phyloP scores from a whole-genome alignment of 2,888 invertebrate genomes.

The Himalopsyche tibetana region DNA sequence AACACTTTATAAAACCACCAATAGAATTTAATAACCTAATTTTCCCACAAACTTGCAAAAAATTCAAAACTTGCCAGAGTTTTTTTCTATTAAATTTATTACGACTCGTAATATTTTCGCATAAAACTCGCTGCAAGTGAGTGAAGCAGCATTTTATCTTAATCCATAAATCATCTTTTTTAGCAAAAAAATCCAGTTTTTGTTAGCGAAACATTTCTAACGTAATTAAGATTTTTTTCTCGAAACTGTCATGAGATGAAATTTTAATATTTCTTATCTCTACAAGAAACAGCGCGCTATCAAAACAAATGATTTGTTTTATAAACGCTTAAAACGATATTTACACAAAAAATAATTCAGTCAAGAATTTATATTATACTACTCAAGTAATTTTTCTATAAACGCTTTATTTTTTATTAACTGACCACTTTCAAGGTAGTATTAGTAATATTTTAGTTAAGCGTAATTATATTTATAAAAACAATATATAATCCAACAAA shows the following conservation, averaged over 20 bases:
- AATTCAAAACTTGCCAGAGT: not conserved
- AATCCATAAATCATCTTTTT: constrained; percentile 33
- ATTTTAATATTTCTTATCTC: constrained; percentile 11
- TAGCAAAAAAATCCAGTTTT: not conserved
- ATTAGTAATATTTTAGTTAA: too few relatives aligned
- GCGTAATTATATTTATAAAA: too few relatives aligned
- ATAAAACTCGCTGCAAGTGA: constrained; percentile 18
- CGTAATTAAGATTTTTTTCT: constrained; percentile 39
- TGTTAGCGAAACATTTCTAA: constrained; percentile 40
- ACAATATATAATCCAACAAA: too few relatives aligned
- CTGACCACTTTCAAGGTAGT: too few relatives aligned
- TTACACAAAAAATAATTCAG: too few relatives aligned
- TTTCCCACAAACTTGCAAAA: constrained; percentile 5
- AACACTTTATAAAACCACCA: too few relatives aligned
- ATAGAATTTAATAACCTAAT: constrained; percentile 6
- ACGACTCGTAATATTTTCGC: not conserved
- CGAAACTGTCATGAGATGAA: constrained; percentile 7
- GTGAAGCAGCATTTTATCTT: constrained; percentile 20
- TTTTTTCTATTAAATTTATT: not conserved
- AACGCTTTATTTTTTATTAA: too few relatives aligned
- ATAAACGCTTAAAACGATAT: too few relatives aligned
- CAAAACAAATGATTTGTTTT: too few relatives aligned
- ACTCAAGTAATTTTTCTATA: too few relatives aligned
- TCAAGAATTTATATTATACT: too few relatives aligned
- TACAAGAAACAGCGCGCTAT: not conserved